phyloP scores from a whole-genome alignment of 2,113 vertebrate genomes.

The Odocoileus virginianus region DNA sequence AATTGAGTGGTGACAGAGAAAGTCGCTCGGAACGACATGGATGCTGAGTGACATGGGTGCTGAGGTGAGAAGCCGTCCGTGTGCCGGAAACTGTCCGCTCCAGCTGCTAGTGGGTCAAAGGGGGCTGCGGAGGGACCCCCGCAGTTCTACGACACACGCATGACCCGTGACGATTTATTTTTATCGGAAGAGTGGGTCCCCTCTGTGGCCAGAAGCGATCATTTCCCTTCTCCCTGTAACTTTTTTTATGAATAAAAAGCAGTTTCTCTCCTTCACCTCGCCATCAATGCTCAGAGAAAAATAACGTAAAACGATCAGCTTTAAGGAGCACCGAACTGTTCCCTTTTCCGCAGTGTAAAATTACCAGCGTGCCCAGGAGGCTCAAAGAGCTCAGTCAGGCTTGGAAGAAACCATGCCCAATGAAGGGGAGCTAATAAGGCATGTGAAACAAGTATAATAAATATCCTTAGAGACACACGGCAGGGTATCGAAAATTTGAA shows the following conservation, averaged over 20 bases:
- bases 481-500: not conserved
- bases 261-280: not conserved
- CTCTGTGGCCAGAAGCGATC: not conserved
- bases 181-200: not conserved
- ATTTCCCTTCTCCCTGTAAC: not conserved
- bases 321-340: not conserved
- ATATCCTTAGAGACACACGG: not conserved
- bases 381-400: not conserved
- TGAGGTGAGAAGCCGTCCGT: not conserved
- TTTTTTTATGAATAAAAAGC: not conserved
- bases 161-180: not conserved
- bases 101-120: not conserved
- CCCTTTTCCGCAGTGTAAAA: not conserved
- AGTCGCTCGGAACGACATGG: rapidly evolving
- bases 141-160: rapidly evolving
- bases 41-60: rapidly evolving
- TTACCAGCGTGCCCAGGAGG: not conserved
- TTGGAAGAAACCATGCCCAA: not conserved
- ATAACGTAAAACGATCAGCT: not conserved
- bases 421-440: not conserved
- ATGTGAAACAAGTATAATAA: not conserved
- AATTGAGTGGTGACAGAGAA: not conserved
- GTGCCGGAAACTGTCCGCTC: not conserved
- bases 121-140: rapidly evolving
- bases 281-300: not conserved